phyloP scores from a whole-genome alignment of 2,113 vertebrate genomes.

The Lipotes vexillifer region DNA sequence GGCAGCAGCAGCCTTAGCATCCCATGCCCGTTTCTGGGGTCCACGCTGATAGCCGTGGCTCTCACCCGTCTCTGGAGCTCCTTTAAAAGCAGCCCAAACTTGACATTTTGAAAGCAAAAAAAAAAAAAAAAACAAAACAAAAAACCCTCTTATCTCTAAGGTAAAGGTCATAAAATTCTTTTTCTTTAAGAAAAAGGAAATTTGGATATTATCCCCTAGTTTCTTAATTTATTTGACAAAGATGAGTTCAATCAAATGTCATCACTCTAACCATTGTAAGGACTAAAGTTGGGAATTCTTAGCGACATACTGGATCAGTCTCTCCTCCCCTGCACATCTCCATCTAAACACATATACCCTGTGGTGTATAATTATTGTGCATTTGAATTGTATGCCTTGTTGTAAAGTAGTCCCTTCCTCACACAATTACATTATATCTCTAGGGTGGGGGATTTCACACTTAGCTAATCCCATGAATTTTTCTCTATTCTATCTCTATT shows the following conservation, averaged over 20 bases:
- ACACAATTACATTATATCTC: background rate
- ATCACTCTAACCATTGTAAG: background rate
- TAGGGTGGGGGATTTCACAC: background rate
- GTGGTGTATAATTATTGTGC: background rate
- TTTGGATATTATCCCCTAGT: background rate
- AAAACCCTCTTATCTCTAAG: background rate
- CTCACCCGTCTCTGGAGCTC: no score
- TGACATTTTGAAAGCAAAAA: conserved; percentile 40
- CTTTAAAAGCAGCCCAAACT: background rate
- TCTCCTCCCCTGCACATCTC: background rate
- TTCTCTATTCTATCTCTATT: background rate
- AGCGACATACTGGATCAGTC: background rate
- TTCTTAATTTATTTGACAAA: conserved; percentile 12
- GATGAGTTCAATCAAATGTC: background rate
- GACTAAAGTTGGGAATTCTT: conserved; percentile 4
- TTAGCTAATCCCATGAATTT: background rate
- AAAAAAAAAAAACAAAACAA: background rate
- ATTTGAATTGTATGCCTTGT: background rate
- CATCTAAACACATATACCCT: background rate
- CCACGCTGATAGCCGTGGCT: no score
- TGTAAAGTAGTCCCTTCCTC: background rate
- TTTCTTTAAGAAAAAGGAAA: conserved; percentile 15
- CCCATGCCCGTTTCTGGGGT: no score
- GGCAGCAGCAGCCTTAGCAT: no score
- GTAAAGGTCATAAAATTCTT: conserved; percentile 5